Evolutionary conservation across 1,140 invertebrate species (phyloP), one percentile per base, ranked within the genome.

Genomic region (Linepithema humile): DNA sequence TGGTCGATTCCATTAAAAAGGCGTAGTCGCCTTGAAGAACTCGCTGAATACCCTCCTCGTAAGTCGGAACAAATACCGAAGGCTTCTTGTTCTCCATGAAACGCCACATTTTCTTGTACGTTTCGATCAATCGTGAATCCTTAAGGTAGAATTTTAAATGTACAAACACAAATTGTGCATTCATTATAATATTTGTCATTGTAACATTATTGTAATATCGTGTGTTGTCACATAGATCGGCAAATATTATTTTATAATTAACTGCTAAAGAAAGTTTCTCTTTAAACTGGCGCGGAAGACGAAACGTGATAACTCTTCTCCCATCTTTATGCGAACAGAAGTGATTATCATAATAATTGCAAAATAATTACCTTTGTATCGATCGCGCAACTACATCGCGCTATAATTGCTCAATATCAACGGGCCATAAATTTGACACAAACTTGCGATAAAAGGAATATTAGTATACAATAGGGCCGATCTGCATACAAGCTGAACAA

Each of bases 1-100:
- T 98, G 3, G 98, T 98, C 0, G 98, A 99, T 93, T 99, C 98
- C 98, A 99, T 98, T 0, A 99, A 95, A 92, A 98, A 99, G 3
- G 98, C 98, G 92, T 99, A 99, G 91, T 98, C 96, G 29, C 96
- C 93, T 89, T 97, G 95, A 17, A 97, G 92, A 91, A 99, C 96
- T 93, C 97, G 88, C 91, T 97, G 92, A 90, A 98, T 95, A 26
- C 98, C 98, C 92, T 98, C 97, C 88, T 97, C 96, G 88, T 97
- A 97, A 0, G 95, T 96, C 17, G 95, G 93, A 0, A 97, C 96
- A 90, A 97, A 97, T 3, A 97, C 97, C 0, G 96, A 95, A 0
- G 96, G 96, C 85, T 96, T 96, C 74, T 96, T 95, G 88, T 96
- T 97, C 88, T 97, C 96, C 97, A 98, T 98, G 86, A 96, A 97